phyloP scores from a whole-genome alignment of 2,888 invertebrate genomes.

The Acanthosoma haemorrhoidale region DNA sequence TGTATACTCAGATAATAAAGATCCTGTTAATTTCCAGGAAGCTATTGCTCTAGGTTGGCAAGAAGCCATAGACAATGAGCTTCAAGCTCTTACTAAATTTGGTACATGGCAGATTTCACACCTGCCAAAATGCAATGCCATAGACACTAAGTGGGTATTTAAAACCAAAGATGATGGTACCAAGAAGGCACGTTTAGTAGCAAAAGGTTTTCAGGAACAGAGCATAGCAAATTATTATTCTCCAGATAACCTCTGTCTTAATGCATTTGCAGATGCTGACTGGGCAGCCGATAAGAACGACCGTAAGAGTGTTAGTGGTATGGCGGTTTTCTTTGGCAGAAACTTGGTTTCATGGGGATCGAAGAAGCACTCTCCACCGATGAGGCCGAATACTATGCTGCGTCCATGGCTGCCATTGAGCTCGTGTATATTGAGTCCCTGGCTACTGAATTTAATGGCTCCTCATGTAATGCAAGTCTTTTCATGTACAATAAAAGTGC shows the following conservation, averaged over 20 bases:
- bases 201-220: conserved; percentile 22
- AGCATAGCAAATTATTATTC: neutral
- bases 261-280: conserved; percentile 33
- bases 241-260: no score
- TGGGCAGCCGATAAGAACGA: conserved; percentile 30
- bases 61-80: no score
- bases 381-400: neutral
- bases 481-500: neutral
- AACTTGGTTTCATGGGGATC: conserved; percentile 22
- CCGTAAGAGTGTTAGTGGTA: conserved; percentile 30
- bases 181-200: conserved; percentile 32
- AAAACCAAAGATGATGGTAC: conserved; percentile 32
- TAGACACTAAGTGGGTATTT: neutral
- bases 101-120: neutral
- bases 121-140: neutral
- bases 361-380: conserved; percentile 28
- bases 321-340: conserved; percentile 22
- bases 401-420: neutral
- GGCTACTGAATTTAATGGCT: no score
- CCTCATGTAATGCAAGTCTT: neutral
- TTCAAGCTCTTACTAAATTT: neutral
- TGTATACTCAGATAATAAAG: no score
- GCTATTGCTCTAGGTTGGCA: no score
- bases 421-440: neutral
- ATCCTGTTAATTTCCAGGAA: no score